Percentiles rank a stretch among this genome's conserved stretches.
Conservation (phyloP, 2,888 invertebrate species). For the Drosophila macrothrix region DNA sequence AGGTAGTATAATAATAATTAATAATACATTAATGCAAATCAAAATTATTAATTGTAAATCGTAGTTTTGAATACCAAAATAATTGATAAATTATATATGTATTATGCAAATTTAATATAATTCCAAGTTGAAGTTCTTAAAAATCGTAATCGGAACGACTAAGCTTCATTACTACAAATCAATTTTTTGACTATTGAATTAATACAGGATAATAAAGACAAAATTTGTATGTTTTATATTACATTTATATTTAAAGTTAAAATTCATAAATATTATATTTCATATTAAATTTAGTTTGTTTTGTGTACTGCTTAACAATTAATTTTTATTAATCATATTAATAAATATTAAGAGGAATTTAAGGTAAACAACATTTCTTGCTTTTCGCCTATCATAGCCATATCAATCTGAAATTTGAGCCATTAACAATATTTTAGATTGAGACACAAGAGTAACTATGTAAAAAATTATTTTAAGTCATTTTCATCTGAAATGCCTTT, state of each 20-base stretch:
- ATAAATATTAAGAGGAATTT: neutral
- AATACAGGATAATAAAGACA: neutral
- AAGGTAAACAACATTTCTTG: neutral
- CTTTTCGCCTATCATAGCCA: neutral
- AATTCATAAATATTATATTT: neutral
- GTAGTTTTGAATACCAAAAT: neutral
- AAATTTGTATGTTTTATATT: too few relatives aligned
- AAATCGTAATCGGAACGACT: neutral
- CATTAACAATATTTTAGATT: neutral
- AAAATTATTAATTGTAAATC: neutral
- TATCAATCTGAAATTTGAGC: neutral
- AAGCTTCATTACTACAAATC: neutral
- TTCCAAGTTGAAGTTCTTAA: neutral
- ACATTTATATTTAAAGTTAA: too few relatives aligned
- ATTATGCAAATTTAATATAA: neutral
- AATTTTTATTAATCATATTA: neutral
- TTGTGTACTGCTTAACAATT: neutral
- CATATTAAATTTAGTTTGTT: too few relatives aligned
- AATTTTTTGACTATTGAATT: neutral
- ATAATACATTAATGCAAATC: neutral
- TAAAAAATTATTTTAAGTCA: constrained; percentile 1
- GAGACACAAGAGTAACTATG: neutral
- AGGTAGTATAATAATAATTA: neutral
- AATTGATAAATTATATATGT: too few relatives aligned
- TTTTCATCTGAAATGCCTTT: constrained; percentile 18